Evolutionary conservation across 1,140 invertebrate genomes (phyloP).

Genomic region (Paraescarpia echinospica): DNA sequence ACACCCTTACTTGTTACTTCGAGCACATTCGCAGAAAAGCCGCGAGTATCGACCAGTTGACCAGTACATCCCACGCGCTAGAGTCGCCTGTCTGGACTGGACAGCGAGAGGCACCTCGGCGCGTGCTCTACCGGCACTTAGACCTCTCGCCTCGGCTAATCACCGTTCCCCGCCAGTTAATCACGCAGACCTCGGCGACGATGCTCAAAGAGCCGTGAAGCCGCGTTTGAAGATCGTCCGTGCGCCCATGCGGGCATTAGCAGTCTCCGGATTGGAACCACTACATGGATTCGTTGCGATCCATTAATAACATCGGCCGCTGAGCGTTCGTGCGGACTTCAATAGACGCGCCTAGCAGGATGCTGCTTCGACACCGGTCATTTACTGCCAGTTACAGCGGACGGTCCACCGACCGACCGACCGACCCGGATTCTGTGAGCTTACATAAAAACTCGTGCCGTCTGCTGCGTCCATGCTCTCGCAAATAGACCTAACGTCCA

Average conservation of each 20-base stretch:
- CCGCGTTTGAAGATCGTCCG: not conserved
- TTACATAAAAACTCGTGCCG: not conserved
- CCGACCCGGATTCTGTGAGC: too few species aligned
- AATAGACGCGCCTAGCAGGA: not conserved
- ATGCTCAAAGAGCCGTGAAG: not conserved
- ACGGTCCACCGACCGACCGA: not conserved
- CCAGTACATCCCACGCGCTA: not conserved
- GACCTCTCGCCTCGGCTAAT: not conserved
- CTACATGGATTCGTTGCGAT: not conserved
- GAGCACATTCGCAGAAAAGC: not conserved
- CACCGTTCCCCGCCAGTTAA: not conserved
- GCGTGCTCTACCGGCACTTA: not conserved
- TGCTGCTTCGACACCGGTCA: not conserved
- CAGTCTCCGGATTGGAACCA: not conserved
- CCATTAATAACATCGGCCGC: not conserved
- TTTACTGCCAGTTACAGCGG: not conserved
- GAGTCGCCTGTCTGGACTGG: too few species aligned
- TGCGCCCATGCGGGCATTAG: not conserved
- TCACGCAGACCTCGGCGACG: not conserved
- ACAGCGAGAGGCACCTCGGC: not conserved
- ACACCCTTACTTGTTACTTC: not conserved
- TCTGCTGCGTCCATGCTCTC: not conserved
- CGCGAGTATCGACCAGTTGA: not conserved
- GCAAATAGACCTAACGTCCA: not conserved
- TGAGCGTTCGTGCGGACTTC: not conserved